phyloP scores from a whole-genome alignment of 2,797 vertebrate genomes.

The Lateolabrax maculatus region DNA sequence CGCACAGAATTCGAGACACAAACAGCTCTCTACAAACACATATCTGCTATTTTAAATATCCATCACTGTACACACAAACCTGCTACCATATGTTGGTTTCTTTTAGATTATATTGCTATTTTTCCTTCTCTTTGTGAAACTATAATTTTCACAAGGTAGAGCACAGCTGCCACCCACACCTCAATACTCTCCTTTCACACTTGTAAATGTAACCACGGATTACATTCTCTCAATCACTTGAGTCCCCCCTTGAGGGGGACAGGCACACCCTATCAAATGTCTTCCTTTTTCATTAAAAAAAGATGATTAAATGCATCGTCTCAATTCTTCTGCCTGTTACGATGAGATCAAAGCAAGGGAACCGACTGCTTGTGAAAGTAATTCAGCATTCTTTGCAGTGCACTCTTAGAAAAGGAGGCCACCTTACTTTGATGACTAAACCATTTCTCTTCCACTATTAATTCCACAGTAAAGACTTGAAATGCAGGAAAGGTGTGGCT shows the following conservation, averaged over 20 bases:
- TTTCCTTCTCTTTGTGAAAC: not conserved
- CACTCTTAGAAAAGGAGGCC: slow-evolving; percentile 60
- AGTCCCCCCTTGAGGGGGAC: slow-evolving; percentile 24
- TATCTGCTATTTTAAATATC: not conserved
- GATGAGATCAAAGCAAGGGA: slow-evolving; percentile 73
- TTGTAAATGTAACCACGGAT: slow-evolving; percentile 49
- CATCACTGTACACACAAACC: not conserved
- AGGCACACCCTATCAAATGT: slow-evolving; percentile 44
- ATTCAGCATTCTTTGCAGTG: slow-evolving; percentile 55
- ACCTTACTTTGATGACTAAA: slow-evolving; percentile 69
- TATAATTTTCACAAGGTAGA: not conserved
- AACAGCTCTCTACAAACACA: not conserved
- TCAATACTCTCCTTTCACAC: slow-evolving; percentile 27
- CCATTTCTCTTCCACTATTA: slow-evolving; percentile 66
- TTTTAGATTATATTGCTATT: slow-evolving; percentile 14
- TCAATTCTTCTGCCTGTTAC: slow-evolving; percentile 54
- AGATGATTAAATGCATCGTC: slow-evolving; percentile 65
- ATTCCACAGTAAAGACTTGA: slow-evolving; percentile 65
- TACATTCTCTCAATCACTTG: slow-evolving; percentile 44
- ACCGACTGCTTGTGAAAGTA: slow-evolving; percentile 55
- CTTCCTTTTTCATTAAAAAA: slow-evolving; percentile 47
- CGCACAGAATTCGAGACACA: not conserved
- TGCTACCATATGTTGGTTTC: not conserved
- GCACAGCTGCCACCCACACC: slow-evolving; percentile 3
- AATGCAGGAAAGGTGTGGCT: slow-evolving; percentile 48